These are phyloP conservation scores for Channa argus DNA, from an alignment of 2,113 vertebrate species.

Conservation along the genomic window DNA sequence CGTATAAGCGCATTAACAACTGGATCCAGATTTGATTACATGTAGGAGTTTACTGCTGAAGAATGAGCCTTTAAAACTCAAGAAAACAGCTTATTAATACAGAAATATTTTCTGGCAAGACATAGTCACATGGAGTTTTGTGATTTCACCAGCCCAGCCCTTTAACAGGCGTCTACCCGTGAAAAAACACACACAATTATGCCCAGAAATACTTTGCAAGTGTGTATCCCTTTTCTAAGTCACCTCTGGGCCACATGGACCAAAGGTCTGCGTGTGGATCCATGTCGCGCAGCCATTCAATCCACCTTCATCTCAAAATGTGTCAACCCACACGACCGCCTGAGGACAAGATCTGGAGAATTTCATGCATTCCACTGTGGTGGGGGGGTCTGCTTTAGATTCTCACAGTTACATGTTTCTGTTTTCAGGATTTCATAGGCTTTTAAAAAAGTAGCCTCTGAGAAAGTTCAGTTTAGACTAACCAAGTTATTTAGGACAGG, in stretches of 20 bases:
- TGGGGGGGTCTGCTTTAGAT: constrained; percentile 22
- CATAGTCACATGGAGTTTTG: background rate
- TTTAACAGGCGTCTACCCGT: background rate
- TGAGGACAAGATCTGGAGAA: constrained; percentile 35
- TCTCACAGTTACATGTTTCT: constrained; percentile 14
- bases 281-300: constrained; percentile 54
- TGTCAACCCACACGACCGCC: constrained; percentile 44
- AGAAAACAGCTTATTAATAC: too few species aligned
- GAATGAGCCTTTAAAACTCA: too few species aligned
- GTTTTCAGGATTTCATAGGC: constrained; percentile 23
- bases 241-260: constrained; percentile 56
- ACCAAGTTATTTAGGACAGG: constrained; percentile 16
- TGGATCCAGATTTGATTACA: too few species aligned
- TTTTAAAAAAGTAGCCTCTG: background rate
- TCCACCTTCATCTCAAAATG: constrained; percentile 42
- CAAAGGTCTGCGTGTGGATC: constrained; percentile 58
- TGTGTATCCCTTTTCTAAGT: constrained; percentile 43
- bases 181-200: too few species aligned
- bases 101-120: too few species aligned
- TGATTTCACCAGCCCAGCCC: background rate
- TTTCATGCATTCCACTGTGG: constrained; percentile 57
- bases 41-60: too few species aligned
- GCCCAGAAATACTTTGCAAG: too few species aligned
- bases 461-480: background rate
- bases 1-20: too few species aligned